Conservation (phyloP, 2,888 invertebrate species). For the Nasonovia ribisnigri region DNA sequence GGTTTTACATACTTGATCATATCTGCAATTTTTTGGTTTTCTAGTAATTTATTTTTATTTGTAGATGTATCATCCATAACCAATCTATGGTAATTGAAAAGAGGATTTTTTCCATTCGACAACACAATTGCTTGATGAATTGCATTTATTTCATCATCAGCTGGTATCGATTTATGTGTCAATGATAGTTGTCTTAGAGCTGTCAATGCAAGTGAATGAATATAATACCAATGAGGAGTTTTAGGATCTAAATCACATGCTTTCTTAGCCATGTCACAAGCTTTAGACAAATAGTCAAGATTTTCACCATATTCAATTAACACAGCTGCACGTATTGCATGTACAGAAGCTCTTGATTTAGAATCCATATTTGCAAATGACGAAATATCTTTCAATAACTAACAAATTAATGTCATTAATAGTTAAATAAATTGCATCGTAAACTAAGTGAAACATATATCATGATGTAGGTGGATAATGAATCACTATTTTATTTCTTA, state of each 20-base stretch:
- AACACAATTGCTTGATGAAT: slow-evolving; percentile 29
- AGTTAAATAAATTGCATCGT: no score
- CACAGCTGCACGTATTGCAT: slow-evolving; percentile 25
- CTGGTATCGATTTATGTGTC: slow-evolving; percentile 4
- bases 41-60: neutral
- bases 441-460: no score
- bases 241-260: slow-evolving; percentile 49
- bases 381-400: slow-evolving; percentile 30
- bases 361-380: slow-evolving; percentile 15
- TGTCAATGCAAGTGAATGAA: slow-evolving; percentile 39
- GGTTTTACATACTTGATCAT: slow-evolving; percentile 39
- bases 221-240: slow-evolving; percentile 51
- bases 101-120: slow-evolving; percentile 9
- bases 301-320: slow-evolving; percentile 32
- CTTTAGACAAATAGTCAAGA: neutral
- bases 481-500: no score
- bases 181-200: slow-evolving; percentile 2
- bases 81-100: slow-evolving; percentile 32
- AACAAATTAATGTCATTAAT: neutral
- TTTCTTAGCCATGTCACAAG: slow-evolving; percentile 4
- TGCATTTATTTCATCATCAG: slow-evolving; percentile 24
- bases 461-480: no score
- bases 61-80: neutral
- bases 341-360: slow-evolving; percentile 42
- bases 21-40: slow-evolving; percentile 35